Evolutionary conservation across 1,140 invertebrate genomes (phyloP).

Genomic region (Dysdera silvatica): DNA sequence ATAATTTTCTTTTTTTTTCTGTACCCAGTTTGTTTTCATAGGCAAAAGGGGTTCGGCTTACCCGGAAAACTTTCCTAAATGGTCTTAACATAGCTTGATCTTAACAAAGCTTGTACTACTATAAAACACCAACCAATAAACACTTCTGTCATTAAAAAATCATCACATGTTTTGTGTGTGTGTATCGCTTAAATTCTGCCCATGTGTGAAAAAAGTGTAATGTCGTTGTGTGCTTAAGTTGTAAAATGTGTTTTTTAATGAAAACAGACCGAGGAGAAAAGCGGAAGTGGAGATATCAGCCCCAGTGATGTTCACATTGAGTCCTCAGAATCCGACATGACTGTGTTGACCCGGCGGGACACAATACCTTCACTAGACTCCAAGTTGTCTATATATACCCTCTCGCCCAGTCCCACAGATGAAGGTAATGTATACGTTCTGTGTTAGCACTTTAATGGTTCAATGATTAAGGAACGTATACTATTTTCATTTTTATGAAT

Average conservation of each 20-base stretch:
- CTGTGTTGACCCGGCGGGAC: no score
- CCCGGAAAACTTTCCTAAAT: no score
- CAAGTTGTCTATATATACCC: slow-evolving; percentile 18
- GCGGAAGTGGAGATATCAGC: not conserved
- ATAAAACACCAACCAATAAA: not conserved
- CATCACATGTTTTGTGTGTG: not conserved
- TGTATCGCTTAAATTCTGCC: not conserved
- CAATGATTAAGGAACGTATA: not conserved
- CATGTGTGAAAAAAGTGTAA: not conserved
- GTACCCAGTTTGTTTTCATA: no score
- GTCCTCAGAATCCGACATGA: not conserved
- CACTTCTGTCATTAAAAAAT: not conserved
- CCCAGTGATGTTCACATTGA: not conserved
- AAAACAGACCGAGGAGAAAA: not conserved
- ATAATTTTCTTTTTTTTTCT: no score
- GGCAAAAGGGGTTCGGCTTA: no score
- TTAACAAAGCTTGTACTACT: not conserved
- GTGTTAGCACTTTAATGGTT: not conserved
- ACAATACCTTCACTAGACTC: slow-evolving; percentile 12
- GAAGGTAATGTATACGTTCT: slow-evolving; percentile 7
- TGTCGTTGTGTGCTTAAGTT: not conserved
- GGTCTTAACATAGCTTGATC: no score
- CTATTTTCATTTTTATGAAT: not conserved
- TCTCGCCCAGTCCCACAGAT: slow-evolving; percentile 25
- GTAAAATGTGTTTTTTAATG: not conserved